These are phyloP conservation scores for Ia io DNA, from an alignment of 2,113 vertebrate species.

Conservation along the genomic window DNA sequence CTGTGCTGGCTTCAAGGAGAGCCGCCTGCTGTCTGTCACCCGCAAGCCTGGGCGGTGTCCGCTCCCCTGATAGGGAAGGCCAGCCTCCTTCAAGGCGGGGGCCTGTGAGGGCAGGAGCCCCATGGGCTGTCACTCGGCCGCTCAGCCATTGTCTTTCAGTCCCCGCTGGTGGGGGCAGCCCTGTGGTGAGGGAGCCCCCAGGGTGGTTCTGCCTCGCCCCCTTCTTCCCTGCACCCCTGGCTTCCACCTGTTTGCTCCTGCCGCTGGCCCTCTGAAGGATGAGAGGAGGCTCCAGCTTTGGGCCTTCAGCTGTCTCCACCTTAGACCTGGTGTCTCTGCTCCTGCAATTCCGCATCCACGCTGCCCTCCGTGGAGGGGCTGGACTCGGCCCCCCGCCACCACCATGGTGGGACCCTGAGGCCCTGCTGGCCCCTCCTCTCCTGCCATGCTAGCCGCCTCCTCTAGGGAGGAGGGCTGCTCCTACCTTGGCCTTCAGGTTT, in stretches of 20 bases:
- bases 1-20: no score
- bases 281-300: fast-evolving
- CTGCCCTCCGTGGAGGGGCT: background rate
- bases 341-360: fast-evolving
- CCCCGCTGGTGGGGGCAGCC: no score
- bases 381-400: fast-evolving
- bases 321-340: background rate
- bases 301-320: background rate
- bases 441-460: background rate
- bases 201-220: background rate
- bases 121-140: fast-evolving
- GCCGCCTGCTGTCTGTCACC: background rate
- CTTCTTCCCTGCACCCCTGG: background rate
- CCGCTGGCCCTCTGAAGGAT: fast-evolving
- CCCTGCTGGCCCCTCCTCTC: background rate
- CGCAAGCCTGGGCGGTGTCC: fast-evolving
- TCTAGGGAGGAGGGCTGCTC: background rate
- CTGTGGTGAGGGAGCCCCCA: background rate
- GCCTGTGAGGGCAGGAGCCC: background rate
- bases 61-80: background rate
- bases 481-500: background rate
- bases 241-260: background rate
- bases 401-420: background rate
- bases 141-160: background rate
- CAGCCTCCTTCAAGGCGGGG: background rate